phyloP scores from a whole-genome alignment of 1,140 invertebrate genomes.

The Zaprionus nigranus region DNA sequence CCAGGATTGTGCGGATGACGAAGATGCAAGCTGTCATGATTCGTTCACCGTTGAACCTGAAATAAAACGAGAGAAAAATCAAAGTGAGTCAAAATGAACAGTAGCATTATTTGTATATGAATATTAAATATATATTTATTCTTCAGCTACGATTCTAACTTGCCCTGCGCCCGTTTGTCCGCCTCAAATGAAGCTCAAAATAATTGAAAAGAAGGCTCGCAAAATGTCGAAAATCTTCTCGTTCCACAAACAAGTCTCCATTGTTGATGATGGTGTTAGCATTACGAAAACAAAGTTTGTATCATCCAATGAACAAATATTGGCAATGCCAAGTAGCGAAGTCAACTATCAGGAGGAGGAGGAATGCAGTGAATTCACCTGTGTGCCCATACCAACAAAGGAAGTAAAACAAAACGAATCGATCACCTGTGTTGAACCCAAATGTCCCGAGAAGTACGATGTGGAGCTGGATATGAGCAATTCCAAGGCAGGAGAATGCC shows the following conservation, averaged over 20 bases:
- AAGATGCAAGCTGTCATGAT: constrained; percentile 87
- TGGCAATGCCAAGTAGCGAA: constrained; percentile 66
- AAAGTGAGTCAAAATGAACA: constrained; percentile 50
- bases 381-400: constrained; percentile 72
- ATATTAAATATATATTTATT: neutral
- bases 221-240: constrained; percentile 83
- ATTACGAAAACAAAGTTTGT: constrained; percentile 77
- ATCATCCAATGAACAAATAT: constrained; percentile 63
- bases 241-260: constrained; percentile 73
- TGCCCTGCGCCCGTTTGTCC: constrained; percentile 86
- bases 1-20: constrained; percentile 93
- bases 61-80: constrained; percentile 50
- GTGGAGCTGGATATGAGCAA: constrained; percentile 83
- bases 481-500: constrained; percentile 82
- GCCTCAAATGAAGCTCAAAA: constrained; percentile 86
- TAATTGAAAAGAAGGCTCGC: constrained; percentile 70
- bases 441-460: constrained; percentile 87
- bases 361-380: constrained; percentile 79
- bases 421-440: constrained; percentile 85
- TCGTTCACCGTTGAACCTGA: constrained; percentile 64
- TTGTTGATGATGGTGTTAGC: constrained; percentile 66
- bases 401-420: constrained; percentile 68
- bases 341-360: constrained; percentile 64
- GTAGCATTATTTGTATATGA: too few species aligned
- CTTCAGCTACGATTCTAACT: constrained; percentile 61